These are phyloP conservation scores for Philereme vetulata DNA, from an alignment of 2,888 invertebrate species.

Conservation along the genomic window DNA sequence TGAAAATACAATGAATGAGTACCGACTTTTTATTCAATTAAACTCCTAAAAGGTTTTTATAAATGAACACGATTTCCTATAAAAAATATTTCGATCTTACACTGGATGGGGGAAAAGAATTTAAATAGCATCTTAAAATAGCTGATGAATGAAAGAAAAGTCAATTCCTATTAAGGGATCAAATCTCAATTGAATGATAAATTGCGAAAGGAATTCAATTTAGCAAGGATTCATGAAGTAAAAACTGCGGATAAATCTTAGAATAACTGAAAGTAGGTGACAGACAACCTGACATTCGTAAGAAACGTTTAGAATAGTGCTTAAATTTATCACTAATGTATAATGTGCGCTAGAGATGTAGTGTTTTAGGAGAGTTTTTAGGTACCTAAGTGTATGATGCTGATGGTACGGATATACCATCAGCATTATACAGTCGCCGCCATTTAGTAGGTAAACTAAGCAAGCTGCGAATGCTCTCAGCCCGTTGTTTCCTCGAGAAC, in stretches of 20 bases:
- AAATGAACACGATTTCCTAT: neutral
- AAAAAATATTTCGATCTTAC: neutral
- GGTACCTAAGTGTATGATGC: too few species aligned
- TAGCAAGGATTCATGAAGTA: constrained; percentile 18
- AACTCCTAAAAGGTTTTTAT: too few species aligned
- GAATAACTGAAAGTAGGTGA: constrained; percentile 10
- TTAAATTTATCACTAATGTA: too few species aligned
- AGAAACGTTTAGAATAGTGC: too few species aligned
- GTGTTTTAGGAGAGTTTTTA: too few species aligned
- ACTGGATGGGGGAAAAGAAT: neutral
- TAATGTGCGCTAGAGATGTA: too few species aligned
- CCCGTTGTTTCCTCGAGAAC: constrained; percentile 3
- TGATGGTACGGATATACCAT: too few species aligned
- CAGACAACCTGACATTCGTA: neutral
- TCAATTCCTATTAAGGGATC: constrained; percentile 27
- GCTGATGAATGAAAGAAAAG: constrained; percentile 22
- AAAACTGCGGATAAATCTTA: constrained; percentile 34
- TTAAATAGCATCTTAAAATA: constrained; percentile 4
- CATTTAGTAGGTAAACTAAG: neutral
- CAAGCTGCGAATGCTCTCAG: constrained; percentile 11
- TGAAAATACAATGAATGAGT: too few species aligned
- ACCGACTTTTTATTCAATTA: too few species aligned
- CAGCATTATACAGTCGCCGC: too few species aligned
- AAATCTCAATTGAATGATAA: constrained; percentile 36
- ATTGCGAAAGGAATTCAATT: constrained; percentile 38